Evolutionary conservation across 2,888 invertebrate species (phyloP), one percentile per base, ranked within the genome.

Genomic region (Odontocolon sp.): DNA sequence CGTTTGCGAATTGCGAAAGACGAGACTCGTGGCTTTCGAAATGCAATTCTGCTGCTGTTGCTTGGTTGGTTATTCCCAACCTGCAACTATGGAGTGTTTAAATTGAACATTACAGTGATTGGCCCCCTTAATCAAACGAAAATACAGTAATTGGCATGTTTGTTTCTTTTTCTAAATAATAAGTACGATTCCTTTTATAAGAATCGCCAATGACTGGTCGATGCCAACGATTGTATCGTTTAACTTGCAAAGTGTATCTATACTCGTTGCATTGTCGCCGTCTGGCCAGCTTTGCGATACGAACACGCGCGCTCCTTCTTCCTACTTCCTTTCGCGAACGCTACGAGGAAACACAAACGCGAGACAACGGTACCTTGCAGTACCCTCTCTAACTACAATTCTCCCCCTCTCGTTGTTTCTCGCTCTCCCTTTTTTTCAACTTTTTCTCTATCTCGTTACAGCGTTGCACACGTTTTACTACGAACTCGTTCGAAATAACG

Each of bases 1-100:
- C 69, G 31, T 59, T n/a, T 69, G 50, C 59, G 18, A 59, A 59
- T 69, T 69, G 69, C 69, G 69, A 69, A 69, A 69, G 69, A 59
- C 69, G 59, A 52, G 59, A 68, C 45, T 28, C 42, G 52, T 52
- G 45, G 50, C 50, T 69, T 69, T 69, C 59, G 69, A 57, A 69
- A 69, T n/a, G 69, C 50, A 47, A 52, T 69, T 59, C 50, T 8
- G 36, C 52, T 50, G 9, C 14, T 21, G 28, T 33, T 8, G 31
- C 31, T 18, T 4, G 23, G 33, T 33, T 38, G 54, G 31, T 21
- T 23, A 21, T 33, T n/a, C 36, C 38, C 36, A 21, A n/a, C n/a
- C n/a, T n/a, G n/a, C n/a, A n/a, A n/a, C n/a, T n/a, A n/a, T n/a
- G n/a, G n/a, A n/a, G n/a, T n/a, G n/a, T n/a, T n/a, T n/a, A n/a